Conservation (phyloP, 2,797 vertebrate species). For the Enteromius afrohamiltoni region DNA sequence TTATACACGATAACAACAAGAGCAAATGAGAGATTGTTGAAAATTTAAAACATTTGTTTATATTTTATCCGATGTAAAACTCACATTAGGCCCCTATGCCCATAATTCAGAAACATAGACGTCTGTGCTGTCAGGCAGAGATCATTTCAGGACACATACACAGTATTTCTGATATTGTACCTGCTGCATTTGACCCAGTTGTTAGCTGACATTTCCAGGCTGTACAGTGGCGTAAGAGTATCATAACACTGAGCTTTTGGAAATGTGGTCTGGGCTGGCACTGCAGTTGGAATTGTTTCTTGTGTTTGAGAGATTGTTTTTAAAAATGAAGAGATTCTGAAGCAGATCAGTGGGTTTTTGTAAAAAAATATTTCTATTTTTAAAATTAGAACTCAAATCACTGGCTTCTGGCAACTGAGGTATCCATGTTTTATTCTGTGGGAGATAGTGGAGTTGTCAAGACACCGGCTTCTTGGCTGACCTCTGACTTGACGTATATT, state of each 20-base stretch:
- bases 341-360: no score
- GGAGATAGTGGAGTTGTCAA: no score
- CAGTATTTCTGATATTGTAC: slow-evolving; percentile 37
- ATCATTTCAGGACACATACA: slow-evolving; percentile 69
- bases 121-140: slow-evolving; percentile 53
- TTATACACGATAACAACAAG: not conserved
- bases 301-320: not conserved
- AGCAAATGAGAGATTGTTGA: not conserved
- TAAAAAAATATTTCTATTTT: no score
- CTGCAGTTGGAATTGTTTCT: not conserved
- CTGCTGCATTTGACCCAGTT: slow-evolving; percentile 18
- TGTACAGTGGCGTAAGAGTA: not conserved
- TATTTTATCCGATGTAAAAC: slow-evolving; percentile 25
- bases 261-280: not conserved
- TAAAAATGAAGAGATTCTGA: not conserved
- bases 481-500: no score
- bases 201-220: slow-evolving; percentile 32
- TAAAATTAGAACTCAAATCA: no score
- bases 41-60: slow-evolving; percentile 3
- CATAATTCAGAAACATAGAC: slow-evolving; percentile 41
- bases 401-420: no score
- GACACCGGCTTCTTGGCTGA: no score
- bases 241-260: not conserved
- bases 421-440: no score
- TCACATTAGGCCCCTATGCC: not conserved